Evolutionary conservation across 2,113 vertebrate genomes (phyloP).

Genomic region (Strigops habroptila): DNA sequence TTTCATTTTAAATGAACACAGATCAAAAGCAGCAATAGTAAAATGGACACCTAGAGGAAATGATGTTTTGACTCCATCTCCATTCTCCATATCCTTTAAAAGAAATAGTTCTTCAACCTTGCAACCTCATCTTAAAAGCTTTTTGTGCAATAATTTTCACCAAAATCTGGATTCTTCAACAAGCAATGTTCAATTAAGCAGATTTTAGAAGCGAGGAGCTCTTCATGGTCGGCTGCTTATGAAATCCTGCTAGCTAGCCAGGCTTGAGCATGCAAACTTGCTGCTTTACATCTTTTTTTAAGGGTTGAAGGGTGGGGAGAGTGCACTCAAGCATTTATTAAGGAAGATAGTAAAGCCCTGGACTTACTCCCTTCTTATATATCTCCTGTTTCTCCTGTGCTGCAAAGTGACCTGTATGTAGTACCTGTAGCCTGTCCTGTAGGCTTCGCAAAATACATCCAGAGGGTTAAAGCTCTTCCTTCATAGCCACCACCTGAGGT

Average conservation of each 20-base stretch:
- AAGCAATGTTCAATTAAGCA: not conserved
- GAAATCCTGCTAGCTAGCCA: not conserved
- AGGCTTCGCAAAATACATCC: not conserved
- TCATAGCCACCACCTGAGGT: not conserved
- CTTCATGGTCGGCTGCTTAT: not conserved
- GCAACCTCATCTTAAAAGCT: not conserved
- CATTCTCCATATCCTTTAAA: not conserved
- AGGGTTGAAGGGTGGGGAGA: not conserved
- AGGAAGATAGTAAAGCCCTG: not conserved
- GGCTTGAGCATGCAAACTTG: not conserved
- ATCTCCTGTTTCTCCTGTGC: not conserved
- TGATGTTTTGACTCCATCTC: not conserved
- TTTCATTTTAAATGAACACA: not conserved
- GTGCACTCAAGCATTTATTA: not conserved
- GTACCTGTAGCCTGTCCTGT: not conserved
- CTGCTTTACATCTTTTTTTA: not conserved
- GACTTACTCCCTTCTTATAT: not conserved
- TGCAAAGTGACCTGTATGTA: not conserved
- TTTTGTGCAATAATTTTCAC: not conserved
- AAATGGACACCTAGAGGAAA: not conserved
- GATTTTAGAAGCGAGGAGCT: not conserved
- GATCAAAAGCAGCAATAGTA: not conserved
- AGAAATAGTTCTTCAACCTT: not conserved
- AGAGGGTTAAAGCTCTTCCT: not conserved
- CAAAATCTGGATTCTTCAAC: not conserved